Conservation (phyloP, 2,113 vertebrate species). For the Zosterops borbonicus region DNA sequence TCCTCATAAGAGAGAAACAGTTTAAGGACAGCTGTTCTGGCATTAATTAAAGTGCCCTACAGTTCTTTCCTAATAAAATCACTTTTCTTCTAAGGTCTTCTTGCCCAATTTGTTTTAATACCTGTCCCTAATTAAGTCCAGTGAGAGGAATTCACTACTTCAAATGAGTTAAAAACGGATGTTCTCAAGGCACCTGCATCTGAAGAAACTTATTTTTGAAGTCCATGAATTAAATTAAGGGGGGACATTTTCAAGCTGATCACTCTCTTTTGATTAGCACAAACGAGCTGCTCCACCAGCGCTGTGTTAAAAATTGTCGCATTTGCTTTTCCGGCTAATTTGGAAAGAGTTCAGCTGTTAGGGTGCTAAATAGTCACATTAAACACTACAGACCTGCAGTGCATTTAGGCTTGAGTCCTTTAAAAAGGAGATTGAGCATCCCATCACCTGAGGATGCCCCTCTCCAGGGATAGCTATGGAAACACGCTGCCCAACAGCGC, state of each 20-base stretch:
- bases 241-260: slow-evolving; percentile 8
- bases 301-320: neutral
- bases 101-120: slow-evolving; percentile 44
- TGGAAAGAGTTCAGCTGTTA: slow-evolving; percentile 1
- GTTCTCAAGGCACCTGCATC: slow-evolving; percentile 35
- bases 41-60: slow-evolving; percentile 24
- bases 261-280: slow-evolving; percentile 38
- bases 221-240: slow-evolving; percentile 10
- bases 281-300: neutral
- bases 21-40: slow-evolving; percentile 43
- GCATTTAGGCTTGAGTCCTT: neutral
- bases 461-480: fast-evolving
- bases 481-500: neutral
- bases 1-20: neutral
- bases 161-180: neutral
- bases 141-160: slow-evolving; percentile 23
- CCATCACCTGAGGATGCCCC: neutral
- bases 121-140: slow-evolving; percentile 46
- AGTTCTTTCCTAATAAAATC: slow-evolving; percentile 27
- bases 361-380: neutral
- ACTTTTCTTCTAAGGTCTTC: slow-evolving; percentile 19
- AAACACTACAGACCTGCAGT: neutral
- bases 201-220: slow-evolving; percentile 33
- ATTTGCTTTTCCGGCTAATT: neutral
- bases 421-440: neutral